These are phyloP conservation scores for Amia ocellicauda DNA, from an alignment of 2,113 vertebrate species.

Conservation along the genomic window DNA sequence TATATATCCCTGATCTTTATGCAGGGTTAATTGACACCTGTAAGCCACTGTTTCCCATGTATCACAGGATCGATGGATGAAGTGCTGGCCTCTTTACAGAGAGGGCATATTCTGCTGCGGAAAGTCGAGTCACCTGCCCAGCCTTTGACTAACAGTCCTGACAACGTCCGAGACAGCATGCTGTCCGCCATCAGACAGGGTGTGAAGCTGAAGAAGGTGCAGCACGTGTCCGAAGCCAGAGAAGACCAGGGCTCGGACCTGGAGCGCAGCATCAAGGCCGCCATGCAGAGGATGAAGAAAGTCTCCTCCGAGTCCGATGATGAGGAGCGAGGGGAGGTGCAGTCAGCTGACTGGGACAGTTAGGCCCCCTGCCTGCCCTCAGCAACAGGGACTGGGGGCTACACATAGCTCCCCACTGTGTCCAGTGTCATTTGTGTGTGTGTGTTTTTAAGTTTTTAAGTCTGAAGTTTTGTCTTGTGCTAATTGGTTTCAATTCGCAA, in stretches of 20 bases:
- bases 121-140: conserved; percentile 47
- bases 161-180: conserved; percentile 65
- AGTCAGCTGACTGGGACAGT: conserved; percentile 65
- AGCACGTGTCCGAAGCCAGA: conserved; percentile 19
- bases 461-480: too few species aligned
- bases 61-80: conserved; percentile 86
- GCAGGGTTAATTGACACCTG: too few species aligned
- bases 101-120: conserved; percentile 60
- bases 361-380: conserved; percentile 35
- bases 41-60: not conserved
- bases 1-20: too few species aligned
- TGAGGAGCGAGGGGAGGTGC: conserved; percentile 60
- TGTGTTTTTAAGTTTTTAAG: too few species aligned
- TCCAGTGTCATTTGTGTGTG: too few species aligned
- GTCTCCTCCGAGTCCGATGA: conserved; percentile 85
- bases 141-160: accelerated
- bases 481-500: too few species aligned
- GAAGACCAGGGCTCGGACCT: conserved; percentile 63
- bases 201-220: conserved; percentile 82
- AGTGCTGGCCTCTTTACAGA: conserved; percentile 84
- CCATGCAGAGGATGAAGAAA: conserved; percentile 90
- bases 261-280: conserved; percentile 86
- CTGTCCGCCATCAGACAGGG: conserved; percentile 84
- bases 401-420: not conserved
- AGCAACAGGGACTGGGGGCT: not conserved